Evolutionary conservation across 64 coral and sea anemone species (phyloP), one percentile per base, ranked within the genome.

Genomic region (Orbicella faveolata): DNA sequence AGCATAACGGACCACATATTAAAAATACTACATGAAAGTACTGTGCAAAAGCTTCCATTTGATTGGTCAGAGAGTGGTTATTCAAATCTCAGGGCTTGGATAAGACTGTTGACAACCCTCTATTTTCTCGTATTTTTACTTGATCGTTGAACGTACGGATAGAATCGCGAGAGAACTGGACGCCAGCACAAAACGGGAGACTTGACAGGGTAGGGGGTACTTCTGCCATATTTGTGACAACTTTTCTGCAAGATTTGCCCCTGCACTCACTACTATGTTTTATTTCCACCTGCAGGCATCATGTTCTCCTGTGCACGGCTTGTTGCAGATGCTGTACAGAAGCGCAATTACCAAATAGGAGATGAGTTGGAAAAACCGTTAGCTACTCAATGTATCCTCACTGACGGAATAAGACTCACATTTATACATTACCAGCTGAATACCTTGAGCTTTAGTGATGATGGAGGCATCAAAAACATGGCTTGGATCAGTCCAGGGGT

Each of bases 281-380:
- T 59, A 11, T 36, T 34, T 62, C 57, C 52, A 10, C 70, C 91
- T 94, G 51, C 73, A 98, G 96, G 93, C 48, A 86, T 93, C 23
- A 98, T 98, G 93, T 98, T 95, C 75, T 79, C 88, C 75, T 98
- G 95, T 98, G 96, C 87, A 39, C 90, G 94, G 14, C 96, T 98
- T 87, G 90, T 95, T 64, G 91, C 84, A 33, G 88, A 93, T 36
- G 96, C 96, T 65, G 67, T 92, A 26, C 65, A 76, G 80, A 68
- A 75, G 23, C 75, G 91, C 76, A 83, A 88, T 33, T 73, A 92
- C 64, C 63, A 77, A 55, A 61, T 93, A 39, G 96, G 96, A 69
- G 88, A 95, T 52, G 39, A 84, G 16, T n/a, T 98, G 53, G 79
- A 95, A 34, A 67, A 91, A 23, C 96, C 96, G 19, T 78, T 98